Conservation (phyloP, 1,140 invertebrate species). For the Orchesella cincta region DNA sequence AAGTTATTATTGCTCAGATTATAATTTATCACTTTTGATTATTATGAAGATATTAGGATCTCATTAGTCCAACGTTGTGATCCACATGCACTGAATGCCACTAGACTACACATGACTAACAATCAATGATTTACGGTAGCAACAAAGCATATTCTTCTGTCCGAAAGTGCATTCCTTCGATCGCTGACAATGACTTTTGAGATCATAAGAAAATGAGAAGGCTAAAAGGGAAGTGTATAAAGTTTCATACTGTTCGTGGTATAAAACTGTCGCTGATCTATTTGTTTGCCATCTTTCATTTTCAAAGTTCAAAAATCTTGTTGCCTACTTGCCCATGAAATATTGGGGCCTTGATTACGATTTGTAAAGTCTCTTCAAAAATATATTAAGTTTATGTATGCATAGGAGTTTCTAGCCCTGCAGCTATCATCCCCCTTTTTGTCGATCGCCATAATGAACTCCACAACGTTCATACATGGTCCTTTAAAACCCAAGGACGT, state of each 20-base stretch:
- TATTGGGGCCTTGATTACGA: not conserved
- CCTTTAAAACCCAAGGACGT: too few relatives aligned
- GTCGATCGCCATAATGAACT: too few relatives aligned
- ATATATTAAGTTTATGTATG: too few relatives aligned
- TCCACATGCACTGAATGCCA: not conserved
- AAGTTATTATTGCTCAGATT: conserved; percentile 1
- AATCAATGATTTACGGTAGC: not conserved
- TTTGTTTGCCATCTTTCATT: too few relatives aligned
- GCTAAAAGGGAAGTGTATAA: not conserved
- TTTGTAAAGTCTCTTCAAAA: too few relatives aligned
- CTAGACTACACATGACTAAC: conserved; percentile 6
- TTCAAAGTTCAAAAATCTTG: too few relatives aligned
- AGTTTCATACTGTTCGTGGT: too few relatives aligned
- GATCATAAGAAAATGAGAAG: not conserved
- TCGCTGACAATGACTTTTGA: not conserved
- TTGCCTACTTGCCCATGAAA: conserved; percentile 26
- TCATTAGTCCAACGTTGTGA: conserved; percentile 6
- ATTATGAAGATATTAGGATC: conserved; percentile 21
- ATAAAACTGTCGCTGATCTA: too few relatives aligned
- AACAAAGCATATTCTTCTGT: not conserved
- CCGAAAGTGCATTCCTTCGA: not conserved
- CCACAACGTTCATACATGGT: too few relatives aligned
- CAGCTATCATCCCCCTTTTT: too few relatives aligned
- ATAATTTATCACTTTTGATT: conserved; percentile 24
- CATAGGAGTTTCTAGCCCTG: too few relatives aligned